Base-by-base conservation (phyloP, 2,797 vertebrate genomes). In the Falco berigora region DNA sequence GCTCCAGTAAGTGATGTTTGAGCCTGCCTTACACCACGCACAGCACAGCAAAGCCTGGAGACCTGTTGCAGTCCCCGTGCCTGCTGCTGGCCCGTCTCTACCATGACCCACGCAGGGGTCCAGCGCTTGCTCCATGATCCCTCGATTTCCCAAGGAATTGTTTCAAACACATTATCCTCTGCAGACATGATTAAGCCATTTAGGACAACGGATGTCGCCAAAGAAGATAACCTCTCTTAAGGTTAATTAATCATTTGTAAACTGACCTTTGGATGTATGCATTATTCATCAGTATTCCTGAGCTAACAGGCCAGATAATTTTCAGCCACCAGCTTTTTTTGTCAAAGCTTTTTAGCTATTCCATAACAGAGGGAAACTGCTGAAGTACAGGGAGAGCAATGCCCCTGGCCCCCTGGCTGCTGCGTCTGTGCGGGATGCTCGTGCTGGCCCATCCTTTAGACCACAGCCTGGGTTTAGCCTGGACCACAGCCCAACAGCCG, bases 181-280 rank as follows among this genome's bases (percentile, higher is more conserved):
- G 55, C 62, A 61, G 63, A 34, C 50, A 20, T 2, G 80, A 76
- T 85, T 56, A 81, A 90, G 50, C 73, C 78, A 32, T 44, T 93
- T 34, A 69, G 90, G 92, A 75, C 27, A 7, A 21, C 0, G 12
- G 68, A 61, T 83, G 46, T 27, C 82, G 71, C 64, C 91, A 59
- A 44, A 3, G 81, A 92, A 89, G 64, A 73, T 64, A 74, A 83
- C 84, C 77, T 77, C 71, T 94, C 81, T 49, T 92, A 56, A 94
- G 81, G 87, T 97, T 94, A 96, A 97, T 96, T 89, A 96, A 94
- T 96, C 84, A 94, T 88, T 93, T 95, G 96, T 88, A 91, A 86
- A 75, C 61, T 5, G 11, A 92, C 94, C 95, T 96, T 94, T 93
- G 87, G 42, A 83, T 28, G 38, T 15, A 88, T 93, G 59, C 71